Evolutionary conservation across 2,797 vertebrate species (phyloP).

Genomic region (Carcharodon carcharias): DNA sequence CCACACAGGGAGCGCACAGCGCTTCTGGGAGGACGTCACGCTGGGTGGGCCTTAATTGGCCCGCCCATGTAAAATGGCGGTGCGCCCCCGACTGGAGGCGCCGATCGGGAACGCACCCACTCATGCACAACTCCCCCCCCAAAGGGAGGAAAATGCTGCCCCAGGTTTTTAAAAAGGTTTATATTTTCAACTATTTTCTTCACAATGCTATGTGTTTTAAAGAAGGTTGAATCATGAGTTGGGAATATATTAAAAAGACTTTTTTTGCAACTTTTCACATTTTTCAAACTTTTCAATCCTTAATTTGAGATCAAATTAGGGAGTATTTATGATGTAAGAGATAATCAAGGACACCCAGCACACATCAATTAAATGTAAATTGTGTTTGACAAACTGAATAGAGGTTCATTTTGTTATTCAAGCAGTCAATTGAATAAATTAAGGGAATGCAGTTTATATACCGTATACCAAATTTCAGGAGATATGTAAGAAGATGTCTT

Average conservation of each 20-base stretch:
- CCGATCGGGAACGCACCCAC: too few relatives aligned
- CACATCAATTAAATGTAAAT: background rate
- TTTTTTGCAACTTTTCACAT: background rate
- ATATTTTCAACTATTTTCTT: background rate
- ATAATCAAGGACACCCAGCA: background rate
- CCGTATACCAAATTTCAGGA: background rate
- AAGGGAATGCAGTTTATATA: background rate
- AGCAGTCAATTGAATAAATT: background rate
- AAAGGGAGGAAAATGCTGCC: too few relatives aligned
- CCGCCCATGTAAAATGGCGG: too few relatives aligned
- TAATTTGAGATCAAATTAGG: constrained; percentile 15
- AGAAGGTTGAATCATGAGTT: background rate
- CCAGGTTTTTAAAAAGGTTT: background rate
- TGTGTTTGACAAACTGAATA: background rate
- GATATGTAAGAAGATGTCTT: background rate
- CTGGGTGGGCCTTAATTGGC: too few relatives aligned
- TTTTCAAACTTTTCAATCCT: background rate
- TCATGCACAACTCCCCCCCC: too few relatives aligned
- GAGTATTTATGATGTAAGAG: background rate
- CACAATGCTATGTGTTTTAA: background rate
- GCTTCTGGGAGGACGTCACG: too few relatives aligned
- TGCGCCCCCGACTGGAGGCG: too few relatives aligned
- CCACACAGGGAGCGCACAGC: too few relatives aligned
- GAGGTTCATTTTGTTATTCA: background rate
- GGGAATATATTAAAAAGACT: background rate